Conservation (phyloP, 2,797 vertebrate genomes). For the Anolis apletophallus region DNA sequence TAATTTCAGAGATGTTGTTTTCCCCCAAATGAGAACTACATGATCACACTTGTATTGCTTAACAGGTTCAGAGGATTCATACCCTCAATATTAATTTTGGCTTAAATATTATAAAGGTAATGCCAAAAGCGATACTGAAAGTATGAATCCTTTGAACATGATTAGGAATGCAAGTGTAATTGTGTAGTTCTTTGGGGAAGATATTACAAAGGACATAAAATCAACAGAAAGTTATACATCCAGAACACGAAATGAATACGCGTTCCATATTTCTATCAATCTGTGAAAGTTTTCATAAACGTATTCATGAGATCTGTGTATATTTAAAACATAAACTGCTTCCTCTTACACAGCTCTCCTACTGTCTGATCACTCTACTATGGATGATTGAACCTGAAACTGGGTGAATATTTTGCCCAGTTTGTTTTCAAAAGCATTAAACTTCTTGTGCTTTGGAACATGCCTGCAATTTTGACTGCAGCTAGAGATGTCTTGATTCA, state of each 20-base stretch:
- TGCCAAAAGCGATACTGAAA: background rate
- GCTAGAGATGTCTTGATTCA: background rate
- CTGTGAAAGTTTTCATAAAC: background rate
- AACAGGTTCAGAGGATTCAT: slow-evolving; percentile 2
- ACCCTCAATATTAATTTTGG: background rate
- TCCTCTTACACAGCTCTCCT: background rate
- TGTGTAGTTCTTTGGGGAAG: background rate
- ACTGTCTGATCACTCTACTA: fast-evolving
- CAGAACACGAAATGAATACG: background rate
- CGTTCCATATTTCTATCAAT: background rate
- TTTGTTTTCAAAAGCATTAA: background rate
- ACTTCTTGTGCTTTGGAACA: background rate
- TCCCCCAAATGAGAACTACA: background rate
- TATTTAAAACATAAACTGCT: background rate
- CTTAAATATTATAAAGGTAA: background rate
- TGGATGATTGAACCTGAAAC: background rate
- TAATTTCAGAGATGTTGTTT: background rate
- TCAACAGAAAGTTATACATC: background rate
- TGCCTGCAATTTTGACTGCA: background rate
- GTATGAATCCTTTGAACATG: slow-evolving; percentile 4
- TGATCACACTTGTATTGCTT: background rate
- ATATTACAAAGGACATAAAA: background rate
- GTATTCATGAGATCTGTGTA: background rate
- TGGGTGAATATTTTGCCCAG: background rate
- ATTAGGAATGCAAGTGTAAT: slow-evolving; percentile 3